Evolutionary conservation across 2,888 invertebrate genomes (phyloP).

Genomic region (Rotaria sp.): DNA sequence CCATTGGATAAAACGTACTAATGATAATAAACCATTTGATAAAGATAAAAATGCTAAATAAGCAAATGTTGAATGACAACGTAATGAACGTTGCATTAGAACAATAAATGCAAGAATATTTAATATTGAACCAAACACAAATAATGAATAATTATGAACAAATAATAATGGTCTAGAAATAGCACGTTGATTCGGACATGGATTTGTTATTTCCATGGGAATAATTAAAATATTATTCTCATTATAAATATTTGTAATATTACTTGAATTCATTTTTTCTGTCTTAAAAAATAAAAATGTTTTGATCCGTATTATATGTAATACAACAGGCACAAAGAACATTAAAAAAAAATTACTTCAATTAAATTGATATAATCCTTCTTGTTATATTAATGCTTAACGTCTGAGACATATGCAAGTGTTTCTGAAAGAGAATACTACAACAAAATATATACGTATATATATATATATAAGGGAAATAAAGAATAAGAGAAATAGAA

Average conservation of each 20-base stretch:
- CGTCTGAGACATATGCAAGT: background rate
- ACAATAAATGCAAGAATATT: constrained; percentile 13
- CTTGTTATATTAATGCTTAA: background rate
- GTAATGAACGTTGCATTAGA: background rate
- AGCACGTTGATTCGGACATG: constrained; percentile 5
- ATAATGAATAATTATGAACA: constrained; percentile 30
- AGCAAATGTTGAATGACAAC: constrained; percentile 26
- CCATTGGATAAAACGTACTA: background rate
- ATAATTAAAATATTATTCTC: background rate
- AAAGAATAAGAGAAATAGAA: background rate
- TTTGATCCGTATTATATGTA: too few species aligned
- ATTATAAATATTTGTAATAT: background rate
- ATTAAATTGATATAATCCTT: background rate
- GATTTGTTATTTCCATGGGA: background rate
- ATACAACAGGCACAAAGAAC: too few species aligned
- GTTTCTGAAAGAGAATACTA: background rate
- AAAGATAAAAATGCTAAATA: constrained; percentile 20
- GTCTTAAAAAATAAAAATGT: too few species aligned
- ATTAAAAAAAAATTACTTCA: too few species aligned
- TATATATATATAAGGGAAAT: background rate
- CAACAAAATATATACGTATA: background rate
- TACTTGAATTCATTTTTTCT: background rate
- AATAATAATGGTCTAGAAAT: background rate
- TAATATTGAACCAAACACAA: constrained; percentile 2
- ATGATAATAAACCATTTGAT: constrained; percentile 15